A percentile compares a stretch with the other conserved stretches of the same genome.
These are phyloP conservation scores for Petrocephalus zakoni DNA, from an alignment of 2,113 vertebrate genomes.

Conservation along the genomic window DNA sequence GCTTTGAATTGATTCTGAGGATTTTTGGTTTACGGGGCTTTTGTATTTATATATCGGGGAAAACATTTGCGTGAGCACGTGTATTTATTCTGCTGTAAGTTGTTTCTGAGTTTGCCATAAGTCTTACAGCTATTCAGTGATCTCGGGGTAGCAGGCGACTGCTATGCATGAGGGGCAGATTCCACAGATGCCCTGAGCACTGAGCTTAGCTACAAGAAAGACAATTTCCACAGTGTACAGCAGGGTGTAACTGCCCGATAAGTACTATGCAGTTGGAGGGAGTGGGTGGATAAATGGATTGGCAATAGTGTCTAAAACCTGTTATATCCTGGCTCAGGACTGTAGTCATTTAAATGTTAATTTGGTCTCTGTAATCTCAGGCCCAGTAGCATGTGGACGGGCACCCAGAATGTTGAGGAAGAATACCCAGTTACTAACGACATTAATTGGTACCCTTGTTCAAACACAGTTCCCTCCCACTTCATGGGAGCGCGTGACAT, in stretches of 20 bases:
- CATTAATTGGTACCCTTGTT: conserved; percentile 37
- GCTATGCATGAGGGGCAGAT: background rate
- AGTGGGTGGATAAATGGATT: conserved; percentile 52
- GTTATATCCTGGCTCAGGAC: conserved; percentile 43
- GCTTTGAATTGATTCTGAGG: background rate
- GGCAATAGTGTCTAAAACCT: conserved; percentile 48
- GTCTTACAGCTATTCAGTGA: background rate
- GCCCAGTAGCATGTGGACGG: conserved; percentile 30
- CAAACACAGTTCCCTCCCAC: conserved; percentile 23
- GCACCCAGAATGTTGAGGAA: conserved; percentile 25
- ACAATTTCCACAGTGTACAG: conserved; percentile 53
- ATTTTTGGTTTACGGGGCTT: background rate
- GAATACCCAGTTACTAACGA: conserved; percentile 28
- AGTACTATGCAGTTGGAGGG: conserved; percentile 37
- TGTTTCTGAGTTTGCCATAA: background rate
- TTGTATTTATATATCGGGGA: background rate
- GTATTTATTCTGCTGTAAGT: background rate
- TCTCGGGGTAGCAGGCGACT: background rate
- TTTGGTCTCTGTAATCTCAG: conserved; percentile 35
- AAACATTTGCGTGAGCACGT: background rate
- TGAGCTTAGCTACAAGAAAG: conserved; percentile 30
- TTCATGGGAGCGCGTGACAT: conserved; percentile 26
- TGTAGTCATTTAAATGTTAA: conserved; percentile 46
- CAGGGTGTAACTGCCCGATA: conserved; percentile 33
- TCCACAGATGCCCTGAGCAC: background rate